phyloP scores from a whole-genome alignment of 2,113 vertebrate genomes.

The Tauraco erythrolophus region DNA sequence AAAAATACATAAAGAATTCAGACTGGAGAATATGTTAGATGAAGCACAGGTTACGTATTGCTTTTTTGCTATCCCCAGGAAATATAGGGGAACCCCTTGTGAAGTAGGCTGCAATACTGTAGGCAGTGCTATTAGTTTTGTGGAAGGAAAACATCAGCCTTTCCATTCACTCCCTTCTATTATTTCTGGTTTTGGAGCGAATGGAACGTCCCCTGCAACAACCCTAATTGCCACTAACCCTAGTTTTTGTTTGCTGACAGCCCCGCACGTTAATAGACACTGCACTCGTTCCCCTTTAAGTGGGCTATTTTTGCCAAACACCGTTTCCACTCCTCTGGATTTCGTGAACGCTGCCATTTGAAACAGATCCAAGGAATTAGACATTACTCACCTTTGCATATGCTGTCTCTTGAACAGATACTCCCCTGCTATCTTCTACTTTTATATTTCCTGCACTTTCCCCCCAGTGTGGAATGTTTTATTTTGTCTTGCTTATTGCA shows the following conservation, averaged over 20 bases:
- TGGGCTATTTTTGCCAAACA: slow-evolving; percentile 45
- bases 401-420: neutral
- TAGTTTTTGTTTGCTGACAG: slow-evolving; percentile 30
- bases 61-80: neutral
- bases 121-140: neutral
- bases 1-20: neutral
- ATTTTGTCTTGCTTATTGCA: slow-evolving; percentile 29
- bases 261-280: neutral
- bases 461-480: neutral
- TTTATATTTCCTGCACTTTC: slow-evolving; percentile 22
- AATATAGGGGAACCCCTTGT: neutral
- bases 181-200: neutral
- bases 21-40: neutral
- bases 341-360: slow-evolving; percentile 50
- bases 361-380: slow-evolving; percentile 53
- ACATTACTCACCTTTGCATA: slow-evolving; percentile 53
- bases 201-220: neutral
- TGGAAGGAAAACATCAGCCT: slow-evolving; percentile 24
- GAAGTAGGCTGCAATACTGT: neutral
- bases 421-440: slow-evolving; percentile 15
- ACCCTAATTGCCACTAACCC: neutral
- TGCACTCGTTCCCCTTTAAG: slow-evolving; percentile 30
- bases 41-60: neutral
- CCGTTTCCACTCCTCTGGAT: slow-evolving; percentile 54
- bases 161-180: slow-evolving; percentile 26